Conservation (phyloP, 2,113 vertebrate species). For the Butorides virescens region DNA sequence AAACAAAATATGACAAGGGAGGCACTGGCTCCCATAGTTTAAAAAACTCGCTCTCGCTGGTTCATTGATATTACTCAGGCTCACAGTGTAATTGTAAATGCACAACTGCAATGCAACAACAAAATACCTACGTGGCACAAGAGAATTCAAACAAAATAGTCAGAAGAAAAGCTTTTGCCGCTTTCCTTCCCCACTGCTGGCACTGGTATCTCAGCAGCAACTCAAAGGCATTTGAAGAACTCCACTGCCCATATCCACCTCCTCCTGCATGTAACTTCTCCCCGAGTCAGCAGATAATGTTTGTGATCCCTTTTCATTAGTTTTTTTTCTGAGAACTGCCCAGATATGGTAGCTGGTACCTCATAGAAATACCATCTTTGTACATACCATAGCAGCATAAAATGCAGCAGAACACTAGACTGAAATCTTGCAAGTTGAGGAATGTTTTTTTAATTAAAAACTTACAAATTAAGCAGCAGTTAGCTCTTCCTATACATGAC, state of each 20-base stretch:
- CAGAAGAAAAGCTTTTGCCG: not conserved
- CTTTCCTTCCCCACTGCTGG: not conserved
- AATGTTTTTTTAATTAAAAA: slow-evolving; percentile 34
- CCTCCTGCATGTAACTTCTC: slow-evolving; percentile 6
- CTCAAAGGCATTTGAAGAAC: slow-evolving; percentile 11
- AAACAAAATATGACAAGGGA: slow-evolving; percentile 2
- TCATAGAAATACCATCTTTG: not conserved
- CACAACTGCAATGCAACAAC: not conserved
- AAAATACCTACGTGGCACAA: not conserved
- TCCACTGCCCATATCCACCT: not conserved
- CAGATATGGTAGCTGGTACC: not conserved
- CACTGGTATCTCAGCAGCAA: not conserved
- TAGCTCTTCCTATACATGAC: slow-evolving; percentile 25
- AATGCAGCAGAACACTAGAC: not conserved
- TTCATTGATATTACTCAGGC: not conserved
- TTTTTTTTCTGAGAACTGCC: slow-evolving; percentile 4
- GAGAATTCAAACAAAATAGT: not conserved
- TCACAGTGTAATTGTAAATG: not conserved
- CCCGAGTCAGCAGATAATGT: slow-evolving; percentile 35
- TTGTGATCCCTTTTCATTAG: not conserved
- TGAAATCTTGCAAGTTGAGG: not conserved
- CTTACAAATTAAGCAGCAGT: slow-evolving; percentile 25
- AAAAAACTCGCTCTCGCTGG: not conserved
- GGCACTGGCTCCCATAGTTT: not conserved
- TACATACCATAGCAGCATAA: not conserved